phyloP scores from a whole-genome alignment of 2,113 vertebrate species.

The Euleptes europaea region DNA sequence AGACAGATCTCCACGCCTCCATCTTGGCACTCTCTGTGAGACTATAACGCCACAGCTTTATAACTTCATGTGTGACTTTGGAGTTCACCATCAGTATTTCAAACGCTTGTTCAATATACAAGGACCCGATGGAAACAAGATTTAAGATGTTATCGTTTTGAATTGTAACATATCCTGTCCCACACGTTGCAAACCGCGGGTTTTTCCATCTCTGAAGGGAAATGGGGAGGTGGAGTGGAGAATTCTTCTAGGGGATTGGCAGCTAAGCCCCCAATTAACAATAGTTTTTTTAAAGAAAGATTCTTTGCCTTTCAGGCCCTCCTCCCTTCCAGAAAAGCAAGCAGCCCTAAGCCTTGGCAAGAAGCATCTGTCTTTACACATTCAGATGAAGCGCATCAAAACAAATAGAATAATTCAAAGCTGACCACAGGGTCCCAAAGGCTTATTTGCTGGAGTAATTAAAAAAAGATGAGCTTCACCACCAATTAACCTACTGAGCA shows the following conservation, averaged over 20 bases:
- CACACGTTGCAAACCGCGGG: not conserved
- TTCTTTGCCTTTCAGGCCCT: constrained; percentile 16
- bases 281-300: not conserved
- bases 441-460: constrained; percentile 73
- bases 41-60: not conserved
- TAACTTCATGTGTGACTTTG: not conserved
- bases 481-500: constrained; percentile 71
- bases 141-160: constrained; percentile 30
- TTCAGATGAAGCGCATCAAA: constrained; percentile 73
- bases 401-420: constrained; percentile 77
- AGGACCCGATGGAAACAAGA: constrained; percentile 21
- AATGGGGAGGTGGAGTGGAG: not conserved
- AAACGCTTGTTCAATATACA: not conserved
- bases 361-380: constrained; percentile 72
- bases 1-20: not conserved
- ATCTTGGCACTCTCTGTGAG: not conserved
- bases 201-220: constrained; percentile 4
- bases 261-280: constrained; percentile 43
- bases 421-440: constrained; percentile 56
- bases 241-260: constrained; percentile 42
- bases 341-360: constrained; percentile 42
- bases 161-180: constrained; percentile 4
- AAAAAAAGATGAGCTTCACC: constrained; percentile 78
- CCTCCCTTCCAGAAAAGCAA: constrained; percentile 39
- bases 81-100: not conserved